These are phyloP conservation scores for Syngnathus floridae DNA, from an alignment of 2,113 vertebrate genomes.

Conservation along the genomic window DNA sequence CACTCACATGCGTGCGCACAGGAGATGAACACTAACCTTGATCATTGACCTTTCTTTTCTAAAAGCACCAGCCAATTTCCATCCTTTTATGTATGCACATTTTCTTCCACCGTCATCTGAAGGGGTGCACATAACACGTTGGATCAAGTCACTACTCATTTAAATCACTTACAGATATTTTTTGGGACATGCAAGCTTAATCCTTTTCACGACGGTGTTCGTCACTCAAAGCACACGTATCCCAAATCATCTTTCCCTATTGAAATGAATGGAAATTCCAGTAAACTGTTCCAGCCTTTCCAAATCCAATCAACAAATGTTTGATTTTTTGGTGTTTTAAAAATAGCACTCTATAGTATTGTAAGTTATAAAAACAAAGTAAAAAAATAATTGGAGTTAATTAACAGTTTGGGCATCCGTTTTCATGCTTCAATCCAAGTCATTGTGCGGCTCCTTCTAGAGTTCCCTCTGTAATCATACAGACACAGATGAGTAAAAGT, in stretches of 20 bases:
- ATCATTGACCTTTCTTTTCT: slow-evolving; percentile 50
- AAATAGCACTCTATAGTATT: not conserved
- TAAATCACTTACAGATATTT: not conserved
- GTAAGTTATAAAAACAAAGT: not conserved
- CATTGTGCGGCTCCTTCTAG: not conserved
- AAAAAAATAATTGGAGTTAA: not conserved
- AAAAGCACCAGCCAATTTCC: slow-evolving; percentile 24
- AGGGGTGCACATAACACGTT: not conserved
- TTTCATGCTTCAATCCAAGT: not conserved
- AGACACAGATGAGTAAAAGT: not conserved
- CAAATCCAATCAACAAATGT: no score
- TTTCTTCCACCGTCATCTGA: not conserved
- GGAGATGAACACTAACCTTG: slow-evolving; percentile 36
- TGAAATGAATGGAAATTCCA: no score
- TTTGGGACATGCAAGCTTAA: not conserved
- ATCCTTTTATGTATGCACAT: slow-evolving; percentile 2
- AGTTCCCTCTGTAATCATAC: not conserved
- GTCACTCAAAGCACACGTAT: not conserved
- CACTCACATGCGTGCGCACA: slow-evolving; percentile 20
- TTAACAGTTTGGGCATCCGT: not conserved
- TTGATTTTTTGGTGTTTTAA: not conserved
- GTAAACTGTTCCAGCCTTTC: no score
- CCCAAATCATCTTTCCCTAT: no score
- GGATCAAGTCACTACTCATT: not conserved
- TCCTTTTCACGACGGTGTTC: not conserved